Base-by-base conservation (phyloP, 2,113 vertebrate species). In the Phocoena phocoena region DNA sequence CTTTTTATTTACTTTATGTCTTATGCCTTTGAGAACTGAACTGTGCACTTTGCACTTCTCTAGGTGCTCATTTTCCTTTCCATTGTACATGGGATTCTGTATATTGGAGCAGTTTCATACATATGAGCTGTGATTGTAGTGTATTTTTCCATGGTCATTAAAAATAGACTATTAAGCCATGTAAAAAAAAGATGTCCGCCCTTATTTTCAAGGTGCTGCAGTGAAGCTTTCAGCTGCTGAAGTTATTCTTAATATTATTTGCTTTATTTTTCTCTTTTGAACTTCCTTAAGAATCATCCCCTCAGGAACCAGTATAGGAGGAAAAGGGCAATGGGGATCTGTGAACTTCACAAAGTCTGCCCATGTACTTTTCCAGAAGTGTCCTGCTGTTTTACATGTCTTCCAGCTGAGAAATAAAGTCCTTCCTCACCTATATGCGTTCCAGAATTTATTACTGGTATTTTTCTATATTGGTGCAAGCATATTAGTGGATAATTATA, bases 1-100 rank as follows among this genome's bases (percentile, higher is more conserved):
- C 31, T 33, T 68, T 67, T 55, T 38, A 68, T 70, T 95, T 70
- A 41, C 21, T 71, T 89, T 71, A 82, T 90, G n/a, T 79, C 53
- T 76, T 73, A 88, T 63, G 25, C 31, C 68, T 93, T 93, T 90
- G 44, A 95, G 41, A 76, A 53, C 21, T 77, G 62, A 82, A 95
- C 8, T 96, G 15, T 83, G 38, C 62, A 65, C 38, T 25, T 87
- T 17, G 53, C 33, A 58, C 71, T 91, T 97, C 82, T 93, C 41
- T 55, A 28, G 84, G 84, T 33, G 14, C 38, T 81, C 25, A 76
- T 74, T 89, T 93, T 65, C 38, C 28, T 74, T 90, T 50, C n/a
- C n/a, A n/a, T 53, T 85, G 60, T 38, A 81, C 6, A 17, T 62
- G 73, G 25, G 55, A 90, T 81, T 86, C 41, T 68, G 77, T 68